Evolutionary conservation across 2,113 vertebrate genomes (phyloP).

Genomic region (Sceloporus undulatus): DNA sequence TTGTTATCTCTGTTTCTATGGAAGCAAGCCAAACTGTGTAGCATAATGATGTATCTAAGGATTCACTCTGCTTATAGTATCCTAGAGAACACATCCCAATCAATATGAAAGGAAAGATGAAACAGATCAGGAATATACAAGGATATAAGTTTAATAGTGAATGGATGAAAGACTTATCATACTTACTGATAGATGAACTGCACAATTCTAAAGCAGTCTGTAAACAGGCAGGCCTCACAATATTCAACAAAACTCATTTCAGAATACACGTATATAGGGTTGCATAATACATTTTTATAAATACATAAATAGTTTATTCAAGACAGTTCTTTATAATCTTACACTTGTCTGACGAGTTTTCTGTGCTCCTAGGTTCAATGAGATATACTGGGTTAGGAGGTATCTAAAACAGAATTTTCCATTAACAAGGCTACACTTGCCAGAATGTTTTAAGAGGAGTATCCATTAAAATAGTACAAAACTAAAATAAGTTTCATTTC

Average conservation of each 20-base stretch:
- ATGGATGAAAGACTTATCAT: no score
- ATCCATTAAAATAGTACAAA: neutral
- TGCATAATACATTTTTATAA: neutral
- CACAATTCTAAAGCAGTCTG: neutral
- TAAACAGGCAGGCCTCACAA: neutral
- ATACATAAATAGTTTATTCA: neutral
- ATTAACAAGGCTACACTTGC: neutral
- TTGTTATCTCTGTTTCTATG: constrained; percentile 30
- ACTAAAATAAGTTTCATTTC: neutral
- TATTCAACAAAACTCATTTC: neutral
- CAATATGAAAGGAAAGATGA: constrained; percentile 45
- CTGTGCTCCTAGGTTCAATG: neutral
- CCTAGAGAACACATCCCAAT: constrained; percentile 24
- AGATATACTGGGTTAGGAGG: neutral
- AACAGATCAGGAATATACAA: constrained; percentile 19
- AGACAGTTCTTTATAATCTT: neutral
- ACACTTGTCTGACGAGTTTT: neutral
- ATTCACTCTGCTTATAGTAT: constrained; percentile 29
- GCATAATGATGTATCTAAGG: constrained; percentile 37
- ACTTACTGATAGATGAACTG: neutral
- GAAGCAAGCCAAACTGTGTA: constrained; percentile 30
- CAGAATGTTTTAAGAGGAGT: neutral
- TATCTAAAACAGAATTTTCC: neutral
- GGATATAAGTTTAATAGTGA: neutral
- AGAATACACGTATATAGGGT: neutral